Conservation (phyloP, 2,888 invertebrate species). For the Petrolisthes cinctipes region DNA sequence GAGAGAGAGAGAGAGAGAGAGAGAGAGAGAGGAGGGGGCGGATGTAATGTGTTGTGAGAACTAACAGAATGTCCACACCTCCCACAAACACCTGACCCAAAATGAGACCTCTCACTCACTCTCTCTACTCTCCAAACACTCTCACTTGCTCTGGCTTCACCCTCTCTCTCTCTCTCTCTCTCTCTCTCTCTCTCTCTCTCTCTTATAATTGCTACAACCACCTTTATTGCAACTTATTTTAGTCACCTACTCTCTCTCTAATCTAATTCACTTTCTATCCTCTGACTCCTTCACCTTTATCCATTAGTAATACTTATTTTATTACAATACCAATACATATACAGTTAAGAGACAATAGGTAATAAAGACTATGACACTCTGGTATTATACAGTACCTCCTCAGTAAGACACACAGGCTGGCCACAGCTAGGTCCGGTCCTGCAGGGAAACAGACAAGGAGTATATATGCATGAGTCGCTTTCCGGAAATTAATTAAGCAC, state of each 20-base stretch:
- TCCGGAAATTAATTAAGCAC: too few species aligned
- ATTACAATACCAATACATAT: too few species aligned
- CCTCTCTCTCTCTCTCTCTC: not conserved
- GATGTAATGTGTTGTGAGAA: conserved; percentile 9
- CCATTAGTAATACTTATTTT: too few species aligned
- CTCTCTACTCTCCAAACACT: not conserved
- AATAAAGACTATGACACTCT: too few species aligned
- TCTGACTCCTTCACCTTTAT: too few species aligned
- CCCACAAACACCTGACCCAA: not conserved
- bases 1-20: conserved; percentile 10
- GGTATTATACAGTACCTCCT: too few species aligned
- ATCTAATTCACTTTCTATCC: too few species aligned
- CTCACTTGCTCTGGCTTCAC: not conserved
- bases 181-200: not conserved
- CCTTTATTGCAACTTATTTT: not conserved
- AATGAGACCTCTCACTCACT: not conserved
- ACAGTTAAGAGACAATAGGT: too few species aligned
- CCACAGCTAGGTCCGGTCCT: too few species aligned
- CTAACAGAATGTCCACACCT: not conserved
- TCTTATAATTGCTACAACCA: not conserved
- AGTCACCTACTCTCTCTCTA: not conserved
- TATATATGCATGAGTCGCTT: too few species aligned
- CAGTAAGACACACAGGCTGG: too few species aligned
- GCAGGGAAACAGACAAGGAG: too few species aligned
- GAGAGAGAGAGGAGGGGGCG: not conserved